These are phyloP conservation scores for Orgyia antiqua DNA, from an alignment of 2,888 invertebrate species.

Conservation along the genomic window DNA sequence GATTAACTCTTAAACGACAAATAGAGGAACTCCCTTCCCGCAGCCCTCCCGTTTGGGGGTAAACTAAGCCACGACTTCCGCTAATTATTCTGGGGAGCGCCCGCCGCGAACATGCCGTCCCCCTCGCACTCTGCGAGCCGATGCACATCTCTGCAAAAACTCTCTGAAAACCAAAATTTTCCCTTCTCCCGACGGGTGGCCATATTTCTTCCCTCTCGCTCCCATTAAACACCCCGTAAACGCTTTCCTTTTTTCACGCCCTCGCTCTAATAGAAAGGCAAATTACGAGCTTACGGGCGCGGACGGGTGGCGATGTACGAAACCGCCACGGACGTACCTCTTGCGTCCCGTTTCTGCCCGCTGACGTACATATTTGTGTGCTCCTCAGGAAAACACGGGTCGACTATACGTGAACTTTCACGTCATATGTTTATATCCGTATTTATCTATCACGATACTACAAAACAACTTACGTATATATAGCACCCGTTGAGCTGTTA, in stretches of 20 bases:
- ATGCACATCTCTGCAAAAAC: constrained; percentile 76
- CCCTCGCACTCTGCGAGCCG: constrained; percentile 62
- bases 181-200: constrained; percentile 71
- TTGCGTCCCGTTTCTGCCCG: constrained; percentile 57
- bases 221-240: constrained; percentile 78
- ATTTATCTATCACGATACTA: constrained; percentile 33
- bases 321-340: constrained; percentile 61
- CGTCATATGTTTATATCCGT: constrained; percentile 59
- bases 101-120: constrained; percentile 60
- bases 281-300: constrained; percentile 79
- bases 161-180: constrained; percentile 76
- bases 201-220: constrained; percentile 78
- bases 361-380: constrained; percentile 45
- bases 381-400: constrained; percentile 63
- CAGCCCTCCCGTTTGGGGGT: constrained; percentile 59
- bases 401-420: constrained; percentile 68
- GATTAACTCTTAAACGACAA: constrained; percentile 79
- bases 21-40: constrained; percentile 73
- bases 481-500: no score
- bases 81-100: constrained; percentile 72
- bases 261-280: constrained; percentile 79
- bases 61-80: constrained; percentile 76
- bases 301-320: constrained; percentile 77
- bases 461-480: constrained; percentile 9
- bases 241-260: constrained; percentile 79